These are phyloP conservation scores for Sweltsa coloradensis DNA, from an alignment of 1,140 invertebrate species.

Conservation along the genomic window DNA sequence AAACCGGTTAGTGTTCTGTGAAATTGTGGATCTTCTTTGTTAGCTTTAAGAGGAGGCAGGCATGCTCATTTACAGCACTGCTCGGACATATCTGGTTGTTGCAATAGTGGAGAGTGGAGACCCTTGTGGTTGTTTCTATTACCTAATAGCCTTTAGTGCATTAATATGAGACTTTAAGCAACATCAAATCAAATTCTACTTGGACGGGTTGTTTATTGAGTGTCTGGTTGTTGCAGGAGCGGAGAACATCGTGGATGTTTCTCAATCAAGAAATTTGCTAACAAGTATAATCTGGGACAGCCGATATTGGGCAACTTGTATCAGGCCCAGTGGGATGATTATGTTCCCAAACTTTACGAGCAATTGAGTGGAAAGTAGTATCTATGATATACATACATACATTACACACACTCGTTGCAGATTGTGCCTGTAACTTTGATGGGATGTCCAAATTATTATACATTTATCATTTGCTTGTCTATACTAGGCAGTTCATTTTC, in stretches of 20 bases:
- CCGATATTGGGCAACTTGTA: constrained; percentile 83
- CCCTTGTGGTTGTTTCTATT: not conserved
- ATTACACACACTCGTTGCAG: too few species aligned
- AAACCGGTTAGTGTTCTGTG: constrained; percentile 26
- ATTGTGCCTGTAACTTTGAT: too few species aligned
- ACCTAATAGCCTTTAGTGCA: not conserved
- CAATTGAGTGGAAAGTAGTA: constrained; percentile 41
- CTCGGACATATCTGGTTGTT: not conserved
- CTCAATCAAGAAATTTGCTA: constrained; percentile 66
- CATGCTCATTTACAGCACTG: not conserved
- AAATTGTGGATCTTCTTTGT: not conserved
- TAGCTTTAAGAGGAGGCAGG: not conserved
- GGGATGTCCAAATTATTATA: too few species aligned
- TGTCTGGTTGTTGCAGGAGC: constrained; percentile 3
- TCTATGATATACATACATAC: not conserved
- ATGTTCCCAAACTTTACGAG: constrained; percentile 66
- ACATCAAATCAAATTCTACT: not conserved
- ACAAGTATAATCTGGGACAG: constrained; percentile 67
- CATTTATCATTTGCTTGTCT: too few species aligned
- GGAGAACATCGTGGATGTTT: constrained; percentile 36
- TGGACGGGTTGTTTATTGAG: not conserved
- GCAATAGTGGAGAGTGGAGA: not conserved
- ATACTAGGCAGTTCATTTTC: too few species aligned
- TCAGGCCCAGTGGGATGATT: constrained; percentile 81
- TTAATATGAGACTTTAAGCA: not conserved